Evolutionary conservation across 2,797 vertebrate species (phyloP), one percentile per base, ranked within the genome.

Genomic region (Pelobates cultripes): DNA sequence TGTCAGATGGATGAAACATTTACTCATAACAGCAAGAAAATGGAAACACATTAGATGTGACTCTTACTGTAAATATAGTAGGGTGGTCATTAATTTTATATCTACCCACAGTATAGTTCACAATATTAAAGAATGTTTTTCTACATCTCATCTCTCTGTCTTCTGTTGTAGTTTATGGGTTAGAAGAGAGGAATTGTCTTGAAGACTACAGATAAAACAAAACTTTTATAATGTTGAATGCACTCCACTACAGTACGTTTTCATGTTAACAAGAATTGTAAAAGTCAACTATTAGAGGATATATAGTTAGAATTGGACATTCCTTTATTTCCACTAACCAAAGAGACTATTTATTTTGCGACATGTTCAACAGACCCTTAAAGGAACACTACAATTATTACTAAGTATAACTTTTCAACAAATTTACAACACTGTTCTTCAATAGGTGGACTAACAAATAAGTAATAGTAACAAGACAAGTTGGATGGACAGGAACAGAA

Each of bases 81-180:
- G 47, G 47, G 5, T 51, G 47, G 10, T 77, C 70, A 82, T 44
- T 87, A 87, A 78, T 73, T 44, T 80, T 47, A 1, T 76, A 69
- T 79, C 67, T 9, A 7, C 68, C 77, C 67, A 7, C 12, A 78
- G 84, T 85, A 70, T 44, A 15, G 43, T 76, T 15, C n/a, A 6
- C 81, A 63, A 69, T 17, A 84, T 78, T 70, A 82, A 78, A 81
- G 3, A 10, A 51, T 51, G 10, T 51, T 51, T 5, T 51, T 51
- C 5, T 51, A 51, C 47, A 15, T 78, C 57, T 86, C 55, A 75
- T 84, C 85, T 86, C 77, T 9, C 5, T 51, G 69, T 61, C 53
- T 83, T 71, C 67, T n/a, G 77, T 85, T 84, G 57, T 69, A 77
- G 28, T 83, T 78, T 80, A 43, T 80, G 84, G 68, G 68, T 45